These are phyloP conservation scores for Zosterops japonicus DNA, from an alignment of 2,113 vertebrate genomes.

Conservation along the genomic window DNA sequence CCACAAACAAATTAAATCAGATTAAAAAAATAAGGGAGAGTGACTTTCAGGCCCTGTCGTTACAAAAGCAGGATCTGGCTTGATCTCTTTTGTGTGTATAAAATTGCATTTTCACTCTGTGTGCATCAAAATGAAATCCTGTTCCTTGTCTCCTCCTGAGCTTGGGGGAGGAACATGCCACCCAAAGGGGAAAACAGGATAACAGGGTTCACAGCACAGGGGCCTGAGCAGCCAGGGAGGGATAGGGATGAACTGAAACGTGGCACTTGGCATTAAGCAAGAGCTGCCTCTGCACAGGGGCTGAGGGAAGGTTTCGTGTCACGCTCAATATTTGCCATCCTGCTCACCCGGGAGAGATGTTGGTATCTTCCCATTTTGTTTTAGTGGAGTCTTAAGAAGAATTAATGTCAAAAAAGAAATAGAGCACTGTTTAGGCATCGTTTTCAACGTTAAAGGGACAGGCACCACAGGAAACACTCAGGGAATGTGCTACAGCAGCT, in stretches of 20 bases:
- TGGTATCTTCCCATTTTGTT: conserved; percentile 45
- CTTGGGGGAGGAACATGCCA: conserved; percentile 21
- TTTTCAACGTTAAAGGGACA: conserved; percentile 50
- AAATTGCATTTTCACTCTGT: background rate
- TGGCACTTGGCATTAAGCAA: background rate
- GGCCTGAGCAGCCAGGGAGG: background rate
- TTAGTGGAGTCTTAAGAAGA: conserved; percentile 21
- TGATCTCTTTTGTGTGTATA: background rate
- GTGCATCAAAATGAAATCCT: background rate
- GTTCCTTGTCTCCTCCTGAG: background rate
- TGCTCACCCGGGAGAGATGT: background rate
- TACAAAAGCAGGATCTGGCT: background rate
- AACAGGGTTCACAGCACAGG: conserved; percentile 17
- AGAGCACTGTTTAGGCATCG: background rate
- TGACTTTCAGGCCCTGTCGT: background rate
- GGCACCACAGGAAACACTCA: background rate
- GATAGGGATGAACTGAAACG: background rate
- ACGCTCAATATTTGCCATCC: background rate
- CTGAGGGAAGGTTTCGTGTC: background rate
- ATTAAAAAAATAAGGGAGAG: background rate
- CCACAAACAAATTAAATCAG: background rate
- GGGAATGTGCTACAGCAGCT: background rate
- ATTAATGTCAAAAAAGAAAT: conserved; percentile 37
- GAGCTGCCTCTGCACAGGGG: background rate
- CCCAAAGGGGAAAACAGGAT: conserved; percentile 20